A percentile compares a stretch with the other conserved stretches of the same genome.
Evolutionary conservation across 2,113 vertebrate genomes (phyloP).

Genomic region (Reinhardtius hippoglossoides): DNA sequence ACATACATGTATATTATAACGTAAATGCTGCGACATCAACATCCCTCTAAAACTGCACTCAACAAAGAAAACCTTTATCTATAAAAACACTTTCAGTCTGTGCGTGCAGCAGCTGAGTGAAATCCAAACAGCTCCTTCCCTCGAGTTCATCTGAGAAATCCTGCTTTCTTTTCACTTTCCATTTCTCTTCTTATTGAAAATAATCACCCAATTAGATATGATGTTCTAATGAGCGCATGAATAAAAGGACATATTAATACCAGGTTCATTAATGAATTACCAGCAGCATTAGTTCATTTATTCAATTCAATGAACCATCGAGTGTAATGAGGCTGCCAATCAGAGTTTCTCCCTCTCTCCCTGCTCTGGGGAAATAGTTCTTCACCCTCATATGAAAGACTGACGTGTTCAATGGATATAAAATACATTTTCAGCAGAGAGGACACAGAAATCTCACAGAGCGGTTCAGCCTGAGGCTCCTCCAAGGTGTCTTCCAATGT

Average conservation of each 20-base stretch:
- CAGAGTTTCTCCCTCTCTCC: constrained; percentile 3
- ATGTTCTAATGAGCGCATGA: neutral
- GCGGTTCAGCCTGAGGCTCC: neutral
- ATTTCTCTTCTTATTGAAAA: neutral
- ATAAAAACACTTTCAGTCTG: too few species aligned
- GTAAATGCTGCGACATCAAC: too few species aligned
- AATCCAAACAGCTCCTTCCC: constrained; percentile 11
- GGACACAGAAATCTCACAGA: neutral
- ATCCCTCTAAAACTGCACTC: neutral
- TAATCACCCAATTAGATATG: constrained; percentile 2
- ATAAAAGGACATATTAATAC: neutral
- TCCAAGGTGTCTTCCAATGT: neutral
- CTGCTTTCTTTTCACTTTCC: too few species aligned
- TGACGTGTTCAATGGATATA: neutral
- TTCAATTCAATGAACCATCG: constrained; percentile 40
- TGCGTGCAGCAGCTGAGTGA: neutral
- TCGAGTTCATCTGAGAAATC: too few species aligned
- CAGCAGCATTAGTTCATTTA: constrained; percentile 32
- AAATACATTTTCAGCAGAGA: neutral
- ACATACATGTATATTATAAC: neutral
- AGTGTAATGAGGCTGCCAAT: constrained; percentile 21
- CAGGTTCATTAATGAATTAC: constrained; percentile 15
- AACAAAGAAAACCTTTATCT: too few species aligned
- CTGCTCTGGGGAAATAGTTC: neutral
- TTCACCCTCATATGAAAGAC: neutral